Percentiles rank a stretch among this genome's conserved stretches.
These are phyloP conservation scores for Gila robusta DNA, from an alignment of 2,797 vertebrate genomes.

Conservation along the genomic window DNA sequence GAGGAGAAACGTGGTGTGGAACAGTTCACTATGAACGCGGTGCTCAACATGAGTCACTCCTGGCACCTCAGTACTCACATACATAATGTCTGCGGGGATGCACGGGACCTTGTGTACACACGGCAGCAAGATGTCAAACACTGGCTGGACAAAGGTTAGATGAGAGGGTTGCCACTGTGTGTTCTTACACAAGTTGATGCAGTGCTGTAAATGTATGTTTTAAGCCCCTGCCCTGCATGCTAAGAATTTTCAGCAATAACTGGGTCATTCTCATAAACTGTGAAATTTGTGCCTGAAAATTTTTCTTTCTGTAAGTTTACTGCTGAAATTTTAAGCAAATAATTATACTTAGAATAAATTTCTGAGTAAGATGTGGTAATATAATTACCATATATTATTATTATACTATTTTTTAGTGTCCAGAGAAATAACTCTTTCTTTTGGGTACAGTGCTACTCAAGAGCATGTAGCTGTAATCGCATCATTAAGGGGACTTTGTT, in stretches of 20 bases:
- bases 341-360: not conserved
- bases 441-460: too few relatives aligned
- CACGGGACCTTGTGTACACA: constrained; percentile 81
- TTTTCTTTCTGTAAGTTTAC: not conserved
- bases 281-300: not conserved
- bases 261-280: not conserved
- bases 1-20: constrained; percentile 82
- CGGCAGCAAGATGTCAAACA: constrained; percentile 82
- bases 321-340: not conserved
- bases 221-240: not conserved
- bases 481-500: too few relatives aligned
- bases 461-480: too few relatives aligned
- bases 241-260: not conserved
- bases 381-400: too few relatives aligned
- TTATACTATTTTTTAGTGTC: too few relatives aligned
- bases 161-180: not conserved
- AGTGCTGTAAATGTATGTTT: not conserved
- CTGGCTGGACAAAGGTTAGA: constrained; percentile 84
- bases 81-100: constrained; percentile 82
- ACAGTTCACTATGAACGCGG: constrained; percentile 81
- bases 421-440: too few relatives aligned
- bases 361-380: too few relatives aligned
- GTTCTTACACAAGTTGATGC: not conserved
- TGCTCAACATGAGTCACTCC: constrained; percentile 83
- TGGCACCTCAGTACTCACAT: constrained; percentile 83